phyloP scores from a whole-genome alignment of 2,113 vertebrate species.

The Pteropus alecto region DNA sequence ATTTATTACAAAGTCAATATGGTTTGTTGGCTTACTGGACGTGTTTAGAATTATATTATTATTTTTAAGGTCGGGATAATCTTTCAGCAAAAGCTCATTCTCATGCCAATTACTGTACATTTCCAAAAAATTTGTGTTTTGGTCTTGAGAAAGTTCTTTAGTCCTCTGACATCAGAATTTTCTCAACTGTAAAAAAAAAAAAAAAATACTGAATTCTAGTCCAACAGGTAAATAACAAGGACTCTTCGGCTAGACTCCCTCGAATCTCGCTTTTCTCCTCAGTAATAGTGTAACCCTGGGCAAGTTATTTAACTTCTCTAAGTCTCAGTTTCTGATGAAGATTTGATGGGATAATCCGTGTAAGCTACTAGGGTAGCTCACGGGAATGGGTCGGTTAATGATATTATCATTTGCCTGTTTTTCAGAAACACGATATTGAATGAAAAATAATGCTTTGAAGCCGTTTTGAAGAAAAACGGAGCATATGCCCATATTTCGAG shows the following conservation, averaged over 20 bases:
- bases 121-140: background rate
- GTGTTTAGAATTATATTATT: background rate
- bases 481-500: background rate
- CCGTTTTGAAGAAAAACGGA: background rate
- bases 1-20: constrained; percentile 4
- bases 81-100: constrained; percentile 23
- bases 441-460: background rate
- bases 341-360: background rate
- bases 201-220: background rate
- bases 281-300: background rate
- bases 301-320: constrained; percentile 39
- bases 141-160: constrained; percentile 32
- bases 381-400: background rate
- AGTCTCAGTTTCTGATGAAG: constrained; percentile 17
- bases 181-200: background rate
- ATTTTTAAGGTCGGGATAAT: constrained; percentile 35
- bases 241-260: background rate
- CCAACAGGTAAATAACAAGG: background rate
- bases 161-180: background rate
- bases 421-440: background rate
- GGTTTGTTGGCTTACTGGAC: background rate
- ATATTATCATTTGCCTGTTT: background rate
- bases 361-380: background rate
- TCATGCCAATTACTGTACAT: background rate
- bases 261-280: background rate